phyloP scores from a whole-genome alignment of 2,888 invertebrate genomes.

The Euproctis similis region DNA sequence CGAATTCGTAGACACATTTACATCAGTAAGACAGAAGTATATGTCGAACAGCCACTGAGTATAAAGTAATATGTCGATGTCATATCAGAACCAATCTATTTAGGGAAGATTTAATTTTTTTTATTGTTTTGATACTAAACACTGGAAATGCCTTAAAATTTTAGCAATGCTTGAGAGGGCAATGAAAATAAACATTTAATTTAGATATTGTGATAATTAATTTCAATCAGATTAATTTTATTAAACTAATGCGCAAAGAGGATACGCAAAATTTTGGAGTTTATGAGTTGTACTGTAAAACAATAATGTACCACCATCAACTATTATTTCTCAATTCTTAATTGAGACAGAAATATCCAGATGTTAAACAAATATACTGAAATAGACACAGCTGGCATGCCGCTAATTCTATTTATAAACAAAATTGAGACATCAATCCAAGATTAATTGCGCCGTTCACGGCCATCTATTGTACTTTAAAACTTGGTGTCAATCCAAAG shows the following conservation, averaged over 20 bases:
- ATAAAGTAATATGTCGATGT: slow-evolving; percentile 3
- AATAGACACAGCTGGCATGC: slow-evolving; percentile 46
- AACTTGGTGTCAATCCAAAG: slow-evolving; percentile 56
- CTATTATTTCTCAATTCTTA: too few species aligned
- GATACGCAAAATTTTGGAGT: too few species aligned
- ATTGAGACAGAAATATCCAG: slow-evolving; percentile 43
- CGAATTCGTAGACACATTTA: slow-evolving; percentile 39
- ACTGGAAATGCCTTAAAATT: too few species aligned
- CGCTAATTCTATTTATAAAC: slow-evolving; percentile 41
- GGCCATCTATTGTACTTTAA: slow-evolving; percentile 52
- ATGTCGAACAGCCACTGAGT: slow-evolving; percentile 5
- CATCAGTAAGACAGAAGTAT: slow-evolving; percentile 16
- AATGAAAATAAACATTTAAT: too few species aligned
- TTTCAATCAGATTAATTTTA: too few species aligned
- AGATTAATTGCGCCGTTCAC: slow-evolving; percentile 52
- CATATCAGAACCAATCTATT: slow-evolving; percentile 17
- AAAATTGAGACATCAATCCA: slow-evolving; percentile 49
- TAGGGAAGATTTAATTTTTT: slow-evolving; percentile 6
- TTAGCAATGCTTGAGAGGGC: too few species aligned
- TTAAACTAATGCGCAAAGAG: too few species aligned
- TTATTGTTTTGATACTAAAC: too few species aligned
- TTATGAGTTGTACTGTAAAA: too few species aligned
- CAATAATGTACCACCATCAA: too few species aligned
- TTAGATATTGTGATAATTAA: too few species aligned
- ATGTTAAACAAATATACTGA: slow-evolving; percentile 33